Base-by-base conservation (phyloP, 2,888 invertebrate genomes). In the Axea sp. region DNA sequence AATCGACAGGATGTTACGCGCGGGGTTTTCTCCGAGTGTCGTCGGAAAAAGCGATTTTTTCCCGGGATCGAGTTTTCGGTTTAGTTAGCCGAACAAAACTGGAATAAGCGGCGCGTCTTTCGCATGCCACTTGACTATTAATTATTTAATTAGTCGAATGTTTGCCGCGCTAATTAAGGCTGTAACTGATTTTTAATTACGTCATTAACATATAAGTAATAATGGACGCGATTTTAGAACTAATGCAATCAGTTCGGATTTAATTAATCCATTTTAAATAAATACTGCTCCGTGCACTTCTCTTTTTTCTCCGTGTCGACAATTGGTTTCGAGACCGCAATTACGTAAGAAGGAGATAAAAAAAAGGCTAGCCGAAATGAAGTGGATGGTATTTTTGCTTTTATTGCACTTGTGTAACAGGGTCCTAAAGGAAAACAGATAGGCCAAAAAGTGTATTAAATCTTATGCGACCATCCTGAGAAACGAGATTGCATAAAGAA, bases 131-230 rank as follows among this genome's bases (percentile, higher is more conserved):
- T 55, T 47, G 12, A 39, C 62, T 62, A 71, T 62, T 62, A 62
- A 55, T 71, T 62, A 55, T 71, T 71, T 71, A 71, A 71, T 71
- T 69, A 69, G 53, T 69, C 59, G 60, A 59, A 60, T 60, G 59
- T 69, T 69, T 43, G 35, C 47, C 15, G 60, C 15, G 43, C 59
- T 69, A 59, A 69, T 69, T 69, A 69, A 69, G 28, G 53, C 60
- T 45, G 51, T 53, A 69, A 69, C 51, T 60, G 53, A 59, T 60
- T 37, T 53, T 69, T 53, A 69, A 69, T 69, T 51, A 31, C 68
- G 17, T 24, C 45, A 69, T 69, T 69, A 69, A 69, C 59, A 69
- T 69, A 60, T 45, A 45, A 69, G 53, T 53, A 59, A 69, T 69
- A 69, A 60, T 69, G 68, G 45, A 0, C 45, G 31, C 8, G 37